phyloP scores from a whole-genome alignment of 1,140 invertebrate species.

The Rhopalosiphum maidis region DNA sequence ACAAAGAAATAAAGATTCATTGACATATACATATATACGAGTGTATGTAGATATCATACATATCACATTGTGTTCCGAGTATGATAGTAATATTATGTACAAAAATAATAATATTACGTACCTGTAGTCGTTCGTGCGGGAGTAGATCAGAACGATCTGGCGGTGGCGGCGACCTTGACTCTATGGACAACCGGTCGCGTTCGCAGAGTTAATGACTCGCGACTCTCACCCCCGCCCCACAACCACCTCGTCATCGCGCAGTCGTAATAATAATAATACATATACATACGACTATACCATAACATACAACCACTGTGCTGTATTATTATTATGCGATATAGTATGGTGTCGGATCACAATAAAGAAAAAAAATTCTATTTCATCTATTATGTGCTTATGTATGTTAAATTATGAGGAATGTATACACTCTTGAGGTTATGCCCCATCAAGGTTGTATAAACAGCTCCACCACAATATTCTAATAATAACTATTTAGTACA shows the following conservation, averaged over 20 bases:
- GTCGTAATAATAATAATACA: not conserved
- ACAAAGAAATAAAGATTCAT: no score
- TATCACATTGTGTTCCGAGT: not conserved
- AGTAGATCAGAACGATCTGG: not conserved
- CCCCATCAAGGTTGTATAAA: not conserved
- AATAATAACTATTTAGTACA: not conserved
- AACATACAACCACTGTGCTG: no score
- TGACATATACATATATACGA: no score
- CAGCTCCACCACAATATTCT: not conserved
- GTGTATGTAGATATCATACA: no score
- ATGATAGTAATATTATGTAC: not conserved
- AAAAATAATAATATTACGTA: not conserved
- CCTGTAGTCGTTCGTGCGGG: not conserved
- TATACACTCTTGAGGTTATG: not conserved
- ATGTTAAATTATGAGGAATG: not conserved
- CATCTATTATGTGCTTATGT: not conserved
- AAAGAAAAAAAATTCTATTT: no score
- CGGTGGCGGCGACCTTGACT: constrained; percentile 40
- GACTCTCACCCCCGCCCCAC: not conserved
- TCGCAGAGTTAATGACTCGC: constrained; percentile 40
- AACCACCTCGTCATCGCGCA: no score
- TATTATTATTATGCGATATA: no score
- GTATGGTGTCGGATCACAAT: not conserved
- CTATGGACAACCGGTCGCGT: constrained; percentile 21
- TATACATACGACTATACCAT: not conserved